Percentiles rank a stretch among this genome's conserved stretches.
phyloP scores from a whole-genome alignment of 2,797 vertebrate genomes.

The Anomalospiza imberbis region DNA sequence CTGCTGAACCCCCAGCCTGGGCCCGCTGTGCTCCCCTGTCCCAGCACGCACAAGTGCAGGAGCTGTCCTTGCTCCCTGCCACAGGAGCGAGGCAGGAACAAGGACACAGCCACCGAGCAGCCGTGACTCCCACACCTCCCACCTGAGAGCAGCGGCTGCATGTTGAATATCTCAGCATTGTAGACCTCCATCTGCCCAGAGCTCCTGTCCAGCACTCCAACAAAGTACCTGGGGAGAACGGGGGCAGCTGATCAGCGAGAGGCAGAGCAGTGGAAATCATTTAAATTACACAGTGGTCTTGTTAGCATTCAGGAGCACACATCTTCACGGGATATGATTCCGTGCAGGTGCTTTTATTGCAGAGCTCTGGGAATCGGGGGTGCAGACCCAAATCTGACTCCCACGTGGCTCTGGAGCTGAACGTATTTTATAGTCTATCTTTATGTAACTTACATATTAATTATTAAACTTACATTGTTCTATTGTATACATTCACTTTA shows the following conservation, averaged over 20 bases:
- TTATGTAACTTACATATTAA: too few species aligned
- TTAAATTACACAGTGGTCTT: background rate
- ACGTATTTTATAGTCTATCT: too few species aligned
- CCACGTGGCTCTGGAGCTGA: too few species aligned
- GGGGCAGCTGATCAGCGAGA: background rate
- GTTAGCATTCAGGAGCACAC: too few species aligned
- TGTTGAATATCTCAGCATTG: slow-evolving; percentile 86
- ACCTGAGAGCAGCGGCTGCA: slow-evolving; percentile 91
- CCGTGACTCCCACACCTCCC: background rate
- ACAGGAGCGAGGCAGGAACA: background rate
- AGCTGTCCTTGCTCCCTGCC: too few species aligned
- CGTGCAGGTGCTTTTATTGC: too few species aligned
- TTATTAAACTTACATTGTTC: too few species aligned
- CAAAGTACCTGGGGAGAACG: slow-evolving; percentile 82
- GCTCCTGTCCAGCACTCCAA: slow-evolving; percentile 88
- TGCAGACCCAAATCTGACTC: too few species aligned
- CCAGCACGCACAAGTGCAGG: accelerated
- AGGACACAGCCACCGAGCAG: background rate
- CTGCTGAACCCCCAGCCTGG: too few species aligned
- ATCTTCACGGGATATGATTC: too few species aligned
- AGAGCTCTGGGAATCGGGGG: too few species aligned
- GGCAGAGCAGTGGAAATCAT: background rate
- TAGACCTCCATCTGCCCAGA: slow-evolving; percentile 90
- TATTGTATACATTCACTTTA: too few species aligned
- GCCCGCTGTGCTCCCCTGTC: background rate